Conservation (phyloP, 2,113 vertebrate genomes). For the Aegithalos caudatus region DNA sequence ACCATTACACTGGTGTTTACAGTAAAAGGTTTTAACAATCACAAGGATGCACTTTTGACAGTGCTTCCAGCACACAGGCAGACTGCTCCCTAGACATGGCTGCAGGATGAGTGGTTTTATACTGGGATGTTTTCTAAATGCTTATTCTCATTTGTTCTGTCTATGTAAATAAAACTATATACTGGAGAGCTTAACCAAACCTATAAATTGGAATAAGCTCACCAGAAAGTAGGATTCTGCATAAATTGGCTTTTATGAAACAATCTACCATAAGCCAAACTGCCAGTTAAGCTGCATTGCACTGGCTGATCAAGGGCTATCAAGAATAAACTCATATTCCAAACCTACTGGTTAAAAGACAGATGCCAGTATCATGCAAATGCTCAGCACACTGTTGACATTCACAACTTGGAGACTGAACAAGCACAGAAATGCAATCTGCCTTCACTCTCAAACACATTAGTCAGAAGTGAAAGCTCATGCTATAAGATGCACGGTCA, state of each 20-base stretch:
- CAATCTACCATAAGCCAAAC: background rate
- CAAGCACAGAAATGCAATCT: background rate
- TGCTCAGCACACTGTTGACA: background rate
- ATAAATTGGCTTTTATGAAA: background rate
- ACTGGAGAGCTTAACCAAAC: background rate
- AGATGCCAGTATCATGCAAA: background rate
- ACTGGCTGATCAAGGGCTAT: background rate
- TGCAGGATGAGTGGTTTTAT: background rate
- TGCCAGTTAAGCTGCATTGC: background rate
- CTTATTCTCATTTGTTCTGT: background rate
- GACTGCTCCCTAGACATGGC: fast-evolving
- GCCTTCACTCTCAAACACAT: background rate
- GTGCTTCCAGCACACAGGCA: background rate
- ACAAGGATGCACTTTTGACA: background rate
- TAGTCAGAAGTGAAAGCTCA: background rate
- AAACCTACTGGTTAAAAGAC: background rate
- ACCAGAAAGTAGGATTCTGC: background rate
- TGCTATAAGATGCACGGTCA: background rate
- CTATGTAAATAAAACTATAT: background rate
- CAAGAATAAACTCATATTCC: background rate
- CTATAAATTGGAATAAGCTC: background rate
- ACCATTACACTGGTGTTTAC: background rate
- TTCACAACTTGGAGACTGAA: background rate
- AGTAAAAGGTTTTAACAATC: background rate
- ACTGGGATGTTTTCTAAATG: background rate